A percentile compares a stretch with the other conserved stretches of the same genome.
Evolutionary conservation across 2,888 invertebrate genomes (phyloP).

Genomic region (Troides helena): DNA sequence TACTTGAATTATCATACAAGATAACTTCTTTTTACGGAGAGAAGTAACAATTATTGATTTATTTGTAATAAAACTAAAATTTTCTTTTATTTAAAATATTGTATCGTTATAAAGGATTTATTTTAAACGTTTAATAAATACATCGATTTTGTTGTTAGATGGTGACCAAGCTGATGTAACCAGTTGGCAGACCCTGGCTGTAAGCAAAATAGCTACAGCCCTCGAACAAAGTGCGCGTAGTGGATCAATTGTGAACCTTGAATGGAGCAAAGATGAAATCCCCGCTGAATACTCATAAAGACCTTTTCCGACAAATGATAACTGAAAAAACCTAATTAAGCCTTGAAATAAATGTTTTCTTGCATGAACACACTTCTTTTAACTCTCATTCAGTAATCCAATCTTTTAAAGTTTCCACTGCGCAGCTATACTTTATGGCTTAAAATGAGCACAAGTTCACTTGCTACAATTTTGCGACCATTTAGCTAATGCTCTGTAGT

Average conservation of each 20-base stretch:
- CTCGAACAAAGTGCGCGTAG: slow-evolving; percentile 65
- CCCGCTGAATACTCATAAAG: slow-evolving; percentile 54
- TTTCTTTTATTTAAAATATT: neutral
- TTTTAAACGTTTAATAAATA: neutral
- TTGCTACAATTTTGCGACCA: no score
- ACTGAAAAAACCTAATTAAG: neutral
- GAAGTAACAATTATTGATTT: neutral
- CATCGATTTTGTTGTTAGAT: slow-evolving; percentile 35
- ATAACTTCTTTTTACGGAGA: neutral
- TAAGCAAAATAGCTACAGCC: slow-evolving; percentile 80
- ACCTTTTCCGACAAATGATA: neutral
- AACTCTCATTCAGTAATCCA: neutral
- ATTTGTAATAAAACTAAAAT: neutral
- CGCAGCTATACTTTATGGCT: neutral
- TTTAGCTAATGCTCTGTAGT: no score
- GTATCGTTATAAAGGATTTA: neutral
- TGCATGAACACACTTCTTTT: neutral
- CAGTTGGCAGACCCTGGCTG: slow-evolving; percentile 76
- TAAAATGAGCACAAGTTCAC: neutral
- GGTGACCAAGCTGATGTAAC: slow-evolving; percentile 60
- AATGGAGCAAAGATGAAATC: slow-evolving; percentile 72
- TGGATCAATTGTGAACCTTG: slow-evolving; percentile 71
- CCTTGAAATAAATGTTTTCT: neutral
- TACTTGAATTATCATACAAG: neutral
- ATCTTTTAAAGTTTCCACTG: neutral